phyloP scores from a whole-genome alignment of 2,888 invertebrate species.

The Drosophila picticornis region DNA sequence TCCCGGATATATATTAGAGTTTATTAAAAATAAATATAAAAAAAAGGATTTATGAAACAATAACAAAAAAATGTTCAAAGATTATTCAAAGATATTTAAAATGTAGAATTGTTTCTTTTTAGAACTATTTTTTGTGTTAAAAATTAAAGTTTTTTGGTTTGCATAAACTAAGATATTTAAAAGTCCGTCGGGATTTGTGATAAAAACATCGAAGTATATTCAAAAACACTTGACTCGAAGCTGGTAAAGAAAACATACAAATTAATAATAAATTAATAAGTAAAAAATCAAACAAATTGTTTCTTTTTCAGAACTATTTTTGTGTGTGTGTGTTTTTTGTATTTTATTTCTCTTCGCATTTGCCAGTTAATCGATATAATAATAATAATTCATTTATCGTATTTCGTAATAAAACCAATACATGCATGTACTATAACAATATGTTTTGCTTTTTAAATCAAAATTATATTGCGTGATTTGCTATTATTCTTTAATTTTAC shows the following conservation, averaged over 20 bases:
- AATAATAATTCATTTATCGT: conserved; percentile 80
- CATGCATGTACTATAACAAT: conserved; percentile 54
- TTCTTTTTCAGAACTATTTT: conserved; percentile 56
- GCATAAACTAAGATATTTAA: neutral
- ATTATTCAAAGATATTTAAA: neutral
- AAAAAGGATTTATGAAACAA: neutral
- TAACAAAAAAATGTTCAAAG: too few species aligned
- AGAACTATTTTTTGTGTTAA: neutral
- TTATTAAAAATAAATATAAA: neutral
- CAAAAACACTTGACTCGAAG: neutral
- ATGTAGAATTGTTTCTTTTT: neutral
- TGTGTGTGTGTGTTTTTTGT: conserved; percentile 53
- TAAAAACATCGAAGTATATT: neutral
- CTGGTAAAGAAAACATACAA: neutral
- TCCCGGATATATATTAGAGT: neutral
- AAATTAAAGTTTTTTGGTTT: neutral
- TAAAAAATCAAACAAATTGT: conserved; percentile 29
- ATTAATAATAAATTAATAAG: too few species aligned
- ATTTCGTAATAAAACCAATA: conserved; percentile 79
- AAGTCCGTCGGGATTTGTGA: too few species aligned
- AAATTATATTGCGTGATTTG: conserved; percentile 75
- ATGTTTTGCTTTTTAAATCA: conserved; percentile 61
- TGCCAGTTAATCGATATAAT: conserved; percentile 66
- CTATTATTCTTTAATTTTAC: conserved; percentile 46
- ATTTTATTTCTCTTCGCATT: conserved; percentile 59